Evolutionary conservation across 2,113 vertebrate genomes (phyloP).

Genomic region (Cyanistes caeruleus): DNA sequence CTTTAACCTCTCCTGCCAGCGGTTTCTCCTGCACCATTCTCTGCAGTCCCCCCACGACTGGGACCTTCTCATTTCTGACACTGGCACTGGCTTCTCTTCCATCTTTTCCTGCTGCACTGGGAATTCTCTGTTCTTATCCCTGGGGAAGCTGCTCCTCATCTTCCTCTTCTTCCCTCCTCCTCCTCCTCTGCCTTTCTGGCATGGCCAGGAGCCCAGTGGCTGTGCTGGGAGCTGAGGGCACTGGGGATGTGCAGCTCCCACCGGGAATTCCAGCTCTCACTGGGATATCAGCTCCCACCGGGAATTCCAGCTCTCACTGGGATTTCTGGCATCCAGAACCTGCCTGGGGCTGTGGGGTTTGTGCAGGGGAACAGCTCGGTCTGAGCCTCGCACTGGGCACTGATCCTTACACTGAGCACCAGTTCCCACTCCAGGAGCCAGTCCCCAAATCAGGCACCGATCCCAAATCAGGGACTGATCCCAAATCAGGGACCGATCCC

Average conservation of each 20-base stretch:
- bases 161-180: not conserved
- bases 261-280: not conserved
- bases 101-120: not conserved
- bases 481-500: not conserved
- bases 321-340: not conserved
- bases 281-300: not conserved
- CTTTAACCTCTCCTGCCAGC: not conserved
- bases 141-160: not conserved
- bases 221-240: not conserved
- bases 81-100: not conserved
- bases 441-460: not conserved
- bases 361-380: too few species aligned
- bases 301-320: not conserved
- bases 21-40: rapidly evolving
- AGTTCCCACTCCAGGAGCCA: not conserved
- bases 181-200: not conserved
- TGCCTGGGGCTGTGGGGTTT: not conserved
- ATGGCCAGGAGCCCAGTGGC: too few species aligned
- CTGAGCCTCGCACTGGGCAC: not conserved
- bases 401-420: rapidly evolving
- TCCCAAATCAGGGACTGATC: not conserved
- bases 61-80: not conserved
- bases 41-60: not conserved
- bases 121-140: not conserved
- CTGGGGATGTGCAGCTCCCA: not conserved